Evolutionary conservation across 1,140 invertebrate species (phyloP), one percentile per base, ranked within the genome.

Genomic region (Bombyx mori): DNA sequence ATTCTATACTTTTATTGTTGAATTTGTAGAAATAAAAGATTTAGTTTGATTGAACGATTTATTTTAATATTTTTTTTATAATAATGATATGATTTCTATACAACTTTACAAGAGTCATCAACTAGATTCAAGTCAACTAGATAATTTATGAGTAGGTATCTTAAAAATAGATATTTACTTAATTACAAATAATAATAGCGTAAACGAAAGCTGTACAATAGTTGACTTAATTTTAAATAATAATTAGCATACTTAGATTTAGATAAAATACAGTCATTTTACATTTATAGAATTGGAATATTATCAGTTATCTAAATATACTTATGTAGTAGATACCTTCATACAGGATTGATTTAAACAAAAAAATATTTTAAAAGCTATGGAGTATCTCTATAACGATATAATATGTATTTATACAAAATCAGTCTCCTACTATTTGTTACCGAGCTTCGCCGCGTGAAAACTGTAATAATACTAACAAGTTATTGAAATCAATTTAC

Each of bases 1-100:
- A 35, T 35, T 35, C 26, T 35, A 1, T 35, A 35, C 26, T 35
- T 35, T 35, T 35, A 35, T 42, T 12, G 22, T 8, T 12, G 22
- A 51, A 8, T 48, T 47, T 47, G 46, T 65, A 63, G 10, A 56
- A 73, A 71, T 67, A 70, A 69, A 69, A 74, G 56, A 61, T 52
- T 47, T 56, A 52, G 58, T 55, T 75, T 79, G 78, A 86, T 86
- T 82, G 81, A 86, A 84, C 81, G 80, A 79, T 86, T 86, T 58
- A 84, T 82, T 86, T 82, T 75, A 79, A 79, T 81, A 80, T 78
- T 86, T 82, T 86, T 84, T 35, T 82, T 78, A 86, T 82, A 81
- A 84, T 82, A 82, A 75, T 82, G 82, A 86, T 86, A 86, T 86
- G 82, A 83, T 86, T 82, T 86, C 82, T 86, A 81, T 86, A 86